phyloP scores from a whole-genome alignment of 1,140 invertebrate genomes.

The Archegozetes longisetosus region DNA sequence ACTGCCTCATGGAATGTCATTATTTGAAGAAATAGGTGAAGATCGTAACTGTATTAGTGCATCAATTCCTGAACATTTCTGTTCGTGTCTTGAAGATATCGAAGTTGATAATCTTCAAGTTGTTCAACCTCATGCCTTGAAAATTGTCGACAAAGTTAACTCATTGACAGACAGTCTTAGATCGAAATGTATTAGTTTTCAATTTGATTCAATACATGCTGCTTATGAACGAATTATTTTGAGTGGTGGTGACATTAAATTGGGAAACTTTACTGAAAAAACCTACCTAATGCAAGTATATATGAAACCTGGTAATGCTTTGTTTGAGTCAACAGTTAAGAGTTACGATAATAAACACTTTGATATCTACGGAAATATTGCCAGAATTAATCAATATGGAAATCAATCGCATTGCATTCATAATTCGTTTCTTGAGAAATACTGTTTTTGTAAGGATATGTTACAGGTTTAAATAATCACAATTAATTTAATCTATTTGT shows the following conservation, averaged over 20 bases:
- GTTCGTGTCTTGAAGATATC: background rate
- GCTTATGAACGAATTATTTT: background rate
- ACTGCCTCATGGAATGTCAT: background rate
- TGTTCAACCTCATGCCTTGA: background rate
- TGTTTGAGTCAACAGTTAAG: background rate
- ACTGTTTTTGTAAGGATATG: slow-evolving; percentile 59
- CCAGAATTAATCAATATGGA: slow-evolving; percentile 71
- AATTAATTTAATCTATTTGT: no score
- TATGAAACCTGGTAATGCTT: background rate
- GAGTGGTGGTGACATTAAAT: background rate
- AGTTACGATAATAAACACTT: background rate
- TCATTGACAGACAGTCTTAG: background rate
- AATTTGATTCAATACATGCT: background rate
- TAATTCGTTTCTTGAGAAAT: slow-evolving; percentile 45
- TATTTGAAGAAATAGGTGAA: background rate
- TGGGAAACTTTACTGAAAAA: background rate
- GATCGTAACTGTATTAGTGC: background rate
- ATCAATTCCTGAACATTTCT: background rate
- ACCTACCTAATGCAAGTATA: background rate
- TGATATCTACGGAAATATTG: slow-evolving; percentile 39
- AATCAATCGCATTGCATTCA: slow-evolving; percentile 56
- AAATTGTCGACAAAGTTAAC: background rate
- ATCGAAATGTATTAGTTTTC: background rate
- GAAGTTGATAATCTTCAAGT: background rate
- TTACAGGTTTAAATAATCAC: no score